Evolutionary conservation across 1,140 invertebrate genomes (phyloP).

Genomic region (Colletes gigas): DNA sequence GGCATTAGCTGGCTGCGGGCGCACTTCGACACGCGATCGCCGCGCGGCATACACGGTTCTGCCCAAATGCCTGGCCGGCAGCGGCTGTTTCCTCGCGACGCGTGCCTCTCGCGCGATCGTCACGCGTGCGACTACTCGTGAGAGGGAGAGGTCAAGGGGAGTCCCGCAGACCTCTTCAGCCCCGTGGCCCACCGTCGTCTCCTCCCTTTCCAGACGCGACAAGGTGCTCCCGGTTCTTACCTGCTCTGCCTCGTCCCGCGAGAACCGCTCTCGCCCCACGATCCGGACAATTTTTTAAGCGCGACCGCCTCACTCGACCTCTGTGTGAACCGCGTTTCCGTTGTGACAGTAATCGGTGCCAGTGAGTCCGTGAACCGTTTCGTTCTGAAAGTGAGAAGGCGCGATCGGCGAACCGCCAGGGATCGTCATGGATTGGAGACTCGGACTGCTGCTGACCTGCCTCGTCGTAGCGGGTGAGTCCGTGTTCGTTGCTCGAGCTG

Average conservation of each 20-base stretch:
- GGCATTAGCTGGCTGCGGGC: background rate
- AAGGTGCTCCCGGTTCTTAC: background rate
- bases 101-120: conserved; percentile 61
- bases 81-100: conserved; percentile 56
- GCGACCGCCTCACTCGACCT: too few relatives aligned
- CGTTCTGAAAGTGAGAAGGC: too few relatives aligned
- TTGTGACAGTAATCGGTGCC: background rate
- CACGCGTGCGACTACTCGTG: conserved; percentile 55
- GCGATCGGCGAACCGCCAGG: too few relatives aligned
- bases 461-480: conserved; percentile 54
- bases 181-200: background rate
- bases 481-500: background rate
- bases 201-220: background rate
- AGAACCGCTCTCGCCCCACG: background rate
- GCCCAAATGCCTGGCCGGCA: conserved; percentile 47
- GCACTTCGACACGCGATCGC: conserved; percentile 55
- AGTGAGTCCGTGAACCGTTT: background rate
- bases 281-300: too few relatives aligned
- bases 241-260: background rate
- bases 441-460: conserved; percentile 49
- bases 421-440: conserved; percentile 51
- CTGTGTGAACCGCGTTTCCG: background rate
- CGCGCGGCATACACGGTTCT: conserved; percentile 36
- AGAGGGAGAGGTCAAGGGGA: conserved; percentile 53
- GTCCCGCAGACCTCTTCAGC: conserved; percentile 13